Conservation (phyloP, 2,797 vertebrate species). For the Anisognathus igniventris region DNA sequence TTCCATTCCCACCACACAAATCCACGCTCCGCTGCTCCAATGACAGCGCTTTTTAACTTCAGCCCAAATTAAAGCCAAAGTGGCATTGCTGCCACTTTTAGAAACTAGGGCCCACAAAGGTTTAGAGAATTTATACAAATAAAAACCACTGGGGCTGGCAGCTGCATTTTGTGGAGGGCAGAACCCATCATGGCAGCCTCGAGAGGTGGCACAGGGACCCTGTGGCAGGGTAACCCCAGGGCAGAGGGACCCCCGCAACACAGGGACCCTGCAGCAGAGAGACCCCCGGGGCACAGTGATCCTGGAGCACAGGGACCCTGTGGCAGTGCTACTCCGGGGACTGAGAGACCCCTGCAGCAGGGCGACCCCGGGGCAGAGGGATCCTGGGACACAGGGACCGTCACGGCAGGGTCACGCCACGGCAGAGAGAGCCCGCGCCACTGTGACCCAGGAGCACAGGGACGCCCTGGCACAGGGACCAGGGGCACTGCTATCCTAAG, state of each 20-base stretch:
- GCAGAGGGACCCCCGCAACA: too few species aligned
- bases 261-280: not conserved
- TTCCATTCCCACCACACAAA: not conserved
- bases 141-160: not conserved
- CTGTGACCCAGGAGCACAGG: too few species aligned
- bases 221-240: accelerated
- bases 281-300: not conserved
- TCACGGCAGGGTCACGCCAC: too few species aligned
- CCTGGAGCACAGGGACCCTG: accelerated
- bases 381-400: too few species aligned
- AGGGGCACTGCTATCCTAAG: too few species aligned
- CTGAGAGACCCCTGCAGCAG: not conserved
- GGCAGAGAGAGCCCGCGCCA: too few species aligned
- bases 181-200: accelerated
- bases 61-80: not conserved
- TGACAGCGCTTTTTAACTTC: not conserved
- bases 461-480: too few species aligned
- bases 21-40: accelerated
- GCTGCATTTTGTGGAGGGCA: not conserved
- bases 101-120: not conserved
- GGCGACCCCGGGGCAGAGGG: too few species aligned
- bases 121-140: not conserved
- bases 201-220: accelerated
- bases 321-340: not conserved
- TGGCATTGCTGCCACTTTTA: not conserved